A percentile compares a stretch with the other conserved stretches of the same genome.
phyloP scores from a whole-genome alignment of 2,888 invertebrate species.

The Microctonus aethiopoides region DNA sequence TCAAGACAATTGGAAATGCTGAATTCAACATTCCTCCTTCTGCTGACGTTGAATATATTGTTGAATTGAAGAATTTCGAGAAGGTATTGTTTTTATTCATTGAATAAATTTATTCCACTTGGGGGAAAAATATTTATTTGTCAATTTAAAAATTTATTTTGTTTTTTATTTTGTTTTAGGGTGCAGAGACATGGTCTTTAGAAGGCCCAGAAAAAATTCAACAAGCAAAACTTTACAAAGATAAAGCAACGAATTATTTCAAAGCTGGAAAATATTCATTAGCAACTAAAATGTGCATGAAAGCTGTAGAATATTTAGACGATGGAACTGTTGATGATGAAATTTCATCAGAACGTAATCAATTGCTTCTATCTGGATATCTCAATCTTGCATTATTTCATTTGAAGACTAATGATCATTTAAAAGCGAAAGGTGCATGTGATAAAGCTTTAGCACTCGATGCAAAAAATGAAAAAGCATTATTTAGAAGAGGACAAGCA shows the following conservation, averaged over 20 bases:
- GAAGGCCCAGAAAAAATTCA: conserved; percentile 82
- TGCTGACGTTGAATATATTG: conserved; percentile 81
- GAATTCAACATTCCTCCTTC: conserved; percentile 82
- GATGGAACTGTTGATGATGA: conserved; percentile 63
- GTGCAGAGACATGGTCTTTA: conserved; percentile 86
- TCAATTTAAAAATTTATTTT: neutral
- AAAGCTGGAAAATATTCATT: conserved; percentile 80
- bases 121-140: no score
- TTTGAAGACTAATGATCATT: conserved; percentile 79
- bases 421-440: conserved; percentile 80
- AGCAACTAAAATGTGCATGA: conserved; percentile 89
- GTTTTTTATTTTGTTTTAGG: conserved; percentile 64
- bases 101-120: conserved; percentile 14
- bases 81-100: conserved; percentile 68
- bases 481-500: conserved; percentile 90
- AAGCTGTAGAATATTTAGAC: conserved; percentile 76
- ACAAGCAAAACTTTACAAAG: conserved; percentile 85
- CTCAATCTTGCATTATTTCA: conserved; percentile 87
- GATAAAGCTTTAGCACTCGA: conserved; percentile 82
- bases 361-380: conserved; percentile 76
- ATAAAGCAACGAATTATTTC: conserved; percentile 91
- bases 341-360: conserved; percentile 68
- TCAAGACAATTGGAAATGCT: conserved; percentile 77
- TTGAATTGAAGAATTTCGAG: conserved; percentile 87
- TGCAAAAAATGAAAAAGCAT: conserved; percentile 84